Evolutionary conservation across 2,113 vertebrate species (phyloP).

Genomic region (Trogon melanurus): DNA sequence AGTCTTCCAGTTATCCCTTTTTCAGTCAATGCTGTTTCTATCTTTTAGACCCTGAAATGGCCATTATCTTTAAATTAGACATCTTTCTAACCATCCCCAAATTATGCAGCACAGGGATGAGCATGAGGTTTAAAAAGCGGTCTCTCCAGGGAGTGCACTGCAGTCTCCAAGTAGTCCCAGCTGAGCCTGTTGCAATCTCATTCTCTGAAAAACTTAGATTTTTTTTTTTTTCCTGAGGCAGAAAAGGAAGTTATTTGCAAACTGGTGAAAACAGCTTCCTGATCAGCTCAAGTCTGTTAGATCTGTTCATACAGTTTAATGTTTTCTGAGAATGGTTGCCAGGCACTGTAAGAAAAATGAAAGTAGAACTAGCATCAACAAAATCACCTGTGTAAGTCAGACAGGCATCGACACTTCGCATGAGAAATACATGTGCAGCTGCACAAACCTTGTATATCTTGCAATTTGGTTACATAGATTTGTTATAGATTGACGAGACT

Average conservation of each 20-base stretch:
- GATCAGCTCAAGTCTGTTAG: neutral
- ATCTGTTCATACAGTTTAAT: neutral
- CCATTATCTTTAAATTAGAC: neutral
- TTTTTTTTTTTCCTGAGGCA: neutral
- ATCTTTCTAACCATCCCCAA: neutral
- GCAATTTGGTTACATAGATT: neutral
- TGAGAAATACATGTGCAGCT: neutral
- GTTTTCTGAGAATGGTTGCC: neutral
- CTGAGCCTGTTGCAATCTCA: neutral
- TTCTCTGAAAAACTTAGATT: neutral
- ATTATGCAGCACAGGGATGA: neutral
- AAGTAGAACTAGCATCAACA: neutral
- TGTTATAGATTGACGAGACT: too few relatives aligned
- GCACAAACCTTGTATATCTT: neutral
- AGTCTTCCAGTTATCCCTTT: neutral
- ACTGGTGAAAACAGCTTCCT: neutral
- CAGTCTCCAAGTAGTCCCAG: neutral
- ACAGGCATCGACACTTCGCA: neutral
- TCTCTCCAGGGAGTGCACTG: neutral
- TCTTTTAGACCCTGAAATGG: neutral
- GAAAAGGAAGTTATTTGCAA: neutral
- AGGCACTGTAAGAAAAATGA: neutral
- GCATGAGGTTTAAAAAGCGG: neutral
- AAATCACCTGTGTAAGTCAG: neutral
- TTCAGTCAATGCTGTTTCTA: neutral